phyloP scores from a whole-genome alignment of 2,888 invertebrate species.

The Diachrysia chrysitis region DNA sequence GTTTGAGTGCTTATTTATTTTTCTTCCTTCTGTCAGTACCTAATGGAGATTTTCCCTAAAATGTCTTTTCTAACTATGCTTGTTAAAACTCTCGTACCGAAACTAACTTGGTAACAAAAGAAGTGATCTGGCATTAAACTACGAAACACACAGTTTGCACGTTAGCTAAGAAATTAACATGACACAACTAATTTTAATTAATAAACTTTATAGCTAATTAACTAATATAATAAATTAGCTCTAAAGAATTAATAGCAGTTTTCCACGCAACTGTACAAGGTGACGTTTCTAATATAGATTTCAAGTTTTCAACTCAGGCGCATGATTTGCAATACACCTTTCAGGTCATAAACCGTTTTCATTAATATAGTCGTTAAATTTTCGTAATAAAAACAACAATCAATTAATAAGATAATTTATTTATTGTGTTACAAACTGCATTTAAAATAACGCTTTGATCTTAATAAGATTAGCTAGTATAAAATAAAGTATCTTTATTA shows the following conservation, averaged over 20 bases:
- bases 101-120: no score
- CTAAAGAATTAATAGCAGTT: no score
- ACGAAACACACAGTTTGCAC: neutral
- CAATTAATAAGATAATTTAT: constrained; percentile 30
- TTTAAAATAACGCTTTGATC: neutral
- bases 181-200: neutral
- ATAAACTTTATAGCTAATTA: neutral
- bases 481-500: neutral
- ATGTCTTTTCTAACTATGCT: no score
- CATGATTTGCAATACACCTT: constrained; percentile 61
- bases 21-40: no score
- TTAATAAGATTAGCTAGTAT: neutral
- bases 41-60: no score
- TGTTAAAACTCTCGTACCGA: no score
- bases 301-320: constrained; percentile 42
- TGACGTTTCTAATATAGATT: constrained; percentile 52
- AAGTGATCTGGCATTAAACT: no score
- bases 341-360: constrained; percentile 37
- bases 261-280: constrained; percentile 44
- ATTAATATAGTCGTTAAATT: constrained; percentile 55
- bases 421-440: constrained; percentile 19
- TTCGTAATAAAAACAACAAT: constrained; percentile 19
- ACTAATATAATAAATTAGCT: no score
- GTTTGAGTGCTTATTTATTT: no score
- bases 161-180: neutral